A percentile compares a stretch with the other conserved stretches of the same genome.
Evolutionary conservation across 2,113 vertebrate species (phyloP).

Genomic region (Rhegmatorhina hoffmannsi): DNA sequence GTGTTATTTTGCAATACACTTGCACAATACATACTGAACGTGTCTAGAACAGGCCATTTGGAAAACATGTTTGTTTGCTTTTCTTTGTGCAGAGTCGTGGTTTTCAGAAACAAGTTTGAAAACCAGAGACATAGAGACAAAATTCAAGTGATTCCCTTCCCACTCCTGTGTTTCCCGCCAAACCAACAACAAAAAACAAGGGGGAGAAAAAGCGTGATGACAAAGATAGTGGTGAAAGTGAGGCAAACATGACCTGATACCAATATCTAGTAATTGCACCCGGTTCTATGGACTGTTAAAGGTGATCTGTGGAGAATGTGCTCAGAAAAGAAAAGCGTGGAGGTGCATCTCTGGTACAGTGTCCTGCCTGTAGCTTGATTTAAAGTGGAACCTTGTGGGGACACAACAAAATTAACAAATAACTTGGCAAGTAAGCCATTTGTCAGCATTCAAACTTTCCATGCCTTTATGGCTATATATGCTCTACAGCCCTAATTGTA

Average conservation of each 20-base stretch:
- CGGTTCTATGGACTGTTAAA: not conserved
- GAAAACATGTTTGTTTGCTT: conserved; percentile 23
- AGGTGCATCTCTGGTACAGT: not conserved
- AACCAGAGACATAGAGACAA: not conserved
- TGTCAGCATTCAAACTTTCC: not conserved
- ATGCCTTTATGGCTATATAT: not conserved
- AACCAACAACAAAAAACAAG: not conserved
- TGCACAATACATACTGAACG: not conserved
- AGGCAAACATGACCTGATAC: not conserved
- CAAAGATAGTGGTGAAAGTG: not conserved
- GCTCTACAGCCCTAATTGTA: not conserved
- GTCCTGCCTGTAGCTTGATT: not conserved
- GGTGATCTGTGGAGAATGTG: not conserved
- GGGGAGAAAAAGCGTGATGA: not conserved
- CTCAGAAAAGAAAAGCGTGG: not conserved
- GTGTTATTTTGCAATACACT: conserved; percentile 3
- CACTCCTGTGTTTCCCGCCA: not conserved
- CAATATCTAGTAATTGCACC: not conserved
- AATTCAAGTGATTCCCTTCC: not conserved
- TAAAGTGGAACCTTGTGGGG: not conserved
- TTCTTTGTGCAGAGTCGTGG: not conserved
- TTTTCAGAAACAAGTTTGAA: not conserved
- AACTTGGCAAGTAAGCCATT: not conserved
- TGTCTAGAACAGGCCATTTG: not conserved
- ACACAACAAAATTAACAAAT: not conserved